Evolutionary conservation across 2,113 vertebrate genomes (phyloP).

Genomic region (Bos indicus): DNA sequence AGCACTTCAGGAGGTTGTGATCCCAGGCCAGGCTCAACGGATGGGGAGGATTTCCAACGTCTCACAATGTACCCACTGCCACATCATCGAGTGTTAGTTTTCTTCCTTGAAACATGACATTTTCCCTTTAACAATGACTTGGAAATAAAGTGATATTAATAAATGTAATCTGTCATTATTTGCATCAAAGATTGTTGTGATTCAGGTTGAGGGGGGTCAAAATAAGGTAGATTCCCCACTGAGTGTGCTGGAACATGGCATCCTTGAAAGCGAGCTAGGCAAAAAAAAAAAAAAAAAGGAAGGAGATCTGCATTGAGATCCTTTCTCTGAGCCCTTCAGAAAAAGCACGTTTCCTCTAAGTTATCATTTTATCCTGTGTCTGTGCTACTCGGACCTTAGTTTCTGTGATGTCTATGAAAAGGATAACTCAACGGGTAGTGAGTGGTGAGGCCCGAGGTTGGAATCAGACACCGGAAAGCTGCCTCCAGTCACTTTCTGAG

Average conservation of each 20-base stretch:
- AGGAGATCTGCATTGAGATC: background rate
- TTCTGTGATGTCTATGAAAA: background rate
- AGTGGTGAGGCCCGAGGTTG: background rate
- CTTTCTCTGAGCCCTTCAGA: background rate
- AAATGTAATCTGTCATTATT: background rate
- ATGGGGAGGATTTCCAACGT: background rate
- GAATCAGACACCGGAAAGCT: background rate
- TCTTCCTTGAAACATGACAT: background rate
- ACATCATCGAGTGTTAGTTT: background rate
- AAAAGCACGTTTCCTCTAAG: background rate
- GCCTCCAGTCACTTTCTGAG: background rate
- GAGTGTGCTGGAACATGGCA: background rate
- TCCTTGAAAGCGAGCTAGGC: background rate
- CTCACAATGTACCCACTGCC: background rate
- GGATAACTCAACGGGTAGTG: background rate
- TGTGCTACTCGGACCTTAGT: background rate
- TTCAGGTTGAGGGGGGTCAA: background rate
- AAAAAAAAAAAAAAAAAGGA: background rate
- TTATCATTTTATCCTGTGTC: background rate
- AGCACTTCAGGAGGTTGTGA: background rate
- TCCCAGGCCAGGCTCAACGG: background rate
- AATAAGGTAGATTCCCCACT: background rate
- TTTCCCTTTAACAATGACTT: background rate
- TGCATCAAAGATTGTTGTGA: background rate
- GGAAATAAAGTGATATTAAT: slow-evolving; percentile 10